Evolutionary conservation across 2,888 invertebrate genomes (phyloP).

Genomic region (Eurois occulta): DNA sequence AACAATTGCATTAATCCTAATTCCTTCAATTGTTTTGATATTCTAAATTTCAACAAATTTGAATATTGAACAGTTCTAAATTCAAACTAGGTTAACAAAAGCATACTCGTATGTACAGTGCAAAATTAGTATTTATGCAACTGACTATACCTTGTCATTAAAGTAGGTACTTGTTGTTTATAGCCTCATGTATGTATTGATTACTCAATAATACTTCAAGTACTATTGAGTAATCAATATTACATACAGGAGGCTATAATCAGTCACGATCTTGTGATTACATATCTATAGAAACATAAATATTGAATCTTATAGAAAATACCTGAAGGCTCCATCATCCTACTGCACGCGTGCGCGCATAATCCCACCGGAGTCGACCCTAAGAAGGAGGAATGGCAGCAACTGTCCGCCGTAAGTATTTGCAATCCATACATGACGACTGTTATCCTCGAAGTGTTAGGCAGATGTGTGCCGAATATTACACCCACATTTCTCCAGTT

Average conservation of each 20-base stretch:
- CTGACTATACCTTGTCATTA: conserved; percentile 20
- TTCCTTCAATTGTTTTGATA: no score
- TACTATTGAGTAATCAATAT: not conserved
- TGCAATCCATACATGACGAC: not conserved
- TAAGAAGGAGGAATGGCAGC: conserved; percentile 96
- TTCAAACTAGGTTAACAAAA: conserved; percentile 11
- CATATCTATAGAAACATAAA: conserved; percentile 1
- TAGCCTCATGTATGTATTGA: no score
- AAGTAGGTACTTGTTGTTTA: not conserved
- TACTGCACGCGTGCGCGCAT: conserved; percentile 99
- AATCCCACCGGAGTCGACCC: conserved; percentile 99
- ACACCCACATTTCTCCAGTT: not conserved
- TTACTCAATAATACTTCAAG: no score
- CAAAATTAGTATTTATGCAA: not conserved
- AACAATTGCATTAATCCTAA: no score
- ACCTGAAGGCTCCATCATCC: conserved; percentile 96
- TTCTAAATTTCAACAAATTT: no score
- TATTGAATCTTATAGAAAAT: conserved; percentile 93
- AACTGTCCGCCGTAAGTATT: conserved; percentile 92
- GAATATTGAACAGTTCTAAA: no score
- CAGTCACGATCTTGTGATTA: conserved; percentile 12
- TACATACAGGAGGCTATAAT: not conserved
- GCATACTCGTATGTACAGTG: not conserved
- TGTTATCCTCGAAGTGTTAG: not conserved
- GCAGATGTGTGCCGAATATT: not conserved